Conservation (phyloP, 2,113 vertebrate genomes). For the Passerina amoena region DNA sequence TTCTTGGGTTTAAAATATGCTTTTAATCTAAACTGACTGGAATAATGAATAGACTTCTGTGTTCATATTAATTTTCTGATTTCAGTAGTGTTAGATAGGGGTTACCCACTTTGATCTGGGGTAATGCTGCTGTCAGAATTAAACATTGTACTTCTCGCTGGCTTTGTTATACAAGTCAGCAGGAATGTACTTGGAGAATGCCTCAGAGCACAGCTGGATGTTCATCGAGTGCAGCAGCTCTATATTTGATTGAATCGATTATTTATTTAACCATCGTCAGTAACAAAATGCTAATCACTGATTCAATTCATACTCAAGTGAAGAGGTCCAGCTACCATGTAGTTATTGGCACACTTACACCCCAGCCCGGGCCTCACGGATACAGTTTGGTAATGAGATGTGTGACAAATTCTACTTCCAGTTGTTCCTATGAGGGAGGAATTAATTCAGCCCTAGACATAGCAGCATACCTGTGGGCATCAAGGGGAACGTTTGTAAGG, state of each 20-base stretch:
- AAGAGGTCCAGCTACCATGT: neutral
- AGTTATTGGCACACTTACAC: neutral
- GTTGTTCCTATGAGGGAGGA: neutral
- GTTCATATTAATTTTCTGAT: neutral
- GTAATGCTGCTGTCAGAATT: neutral
- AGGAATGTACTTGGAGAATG: neutral
- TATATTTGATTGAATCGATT: neutral
- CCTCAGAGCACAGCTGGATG: neutral
- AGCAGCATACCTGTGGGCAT: neutral
- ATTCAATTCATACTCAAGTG: neutral
- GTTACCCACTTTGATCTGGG: neutral
- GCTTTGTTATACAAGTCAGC: neutral
- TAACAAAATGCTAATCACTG: neutral
- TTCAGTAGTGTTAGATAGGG: neutral
- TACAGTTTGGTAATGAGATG: neutral
- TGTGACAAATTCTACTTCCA: neutral
- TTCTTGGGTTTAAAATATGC: neutral
- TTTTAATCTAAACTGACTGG: neutral
- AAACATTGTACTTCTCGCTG: neutral
- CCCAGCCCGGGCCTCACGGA: neutral
- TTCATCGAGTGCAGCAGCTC: neutral
- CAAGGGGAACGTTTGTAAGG: neutral
- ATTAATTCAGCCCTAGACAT: neutral
- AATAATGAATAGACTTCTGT: neutral
- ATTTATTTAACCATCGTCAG: neutral